phyloP scores from a whole-genome alignment of 2,888 invertebrate species.

The Microplitis deprimator region DNA sequence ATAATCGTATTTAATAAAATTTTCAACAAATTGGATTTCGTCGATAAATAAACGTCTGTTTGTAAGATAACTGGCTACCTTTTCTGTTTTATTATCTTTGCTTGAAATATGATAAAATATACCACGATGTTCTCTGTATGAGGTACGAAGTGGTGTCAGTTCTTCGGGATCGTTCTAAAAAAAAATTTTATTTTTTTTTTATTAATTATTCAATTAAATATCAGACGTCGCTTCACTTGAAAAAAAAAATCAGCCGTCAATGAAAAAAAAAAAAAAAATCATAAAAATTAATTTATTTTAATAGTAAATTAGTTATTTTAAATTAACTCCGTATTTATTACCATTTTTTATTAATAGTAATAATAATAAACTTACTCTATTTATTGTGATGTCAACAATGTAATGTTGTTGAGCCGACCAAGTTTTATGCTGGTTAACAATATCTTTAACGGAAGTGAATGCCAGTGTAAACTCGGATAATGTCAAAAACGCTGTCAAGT shows the following conservation, averaged over 20 bases:
- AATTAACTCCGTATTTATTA: neutral
- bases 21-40: conserved; percentile 80
- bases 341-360: neutral
- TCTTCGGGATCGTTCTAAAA: neutral
- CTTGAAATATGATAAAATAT: neutral
- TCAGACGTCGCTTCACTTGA: no score
- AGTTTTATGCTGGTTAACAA: conserved; percentile 77
- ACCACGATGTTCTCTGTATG: neutral
- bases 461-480: conserved; percentile 88
- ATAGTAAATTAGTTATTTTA: no score
- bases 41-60: conserved; percentile 75
- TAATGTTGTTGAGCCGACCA: conserved; percentile 83
- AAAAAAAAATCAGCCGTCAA: no score
- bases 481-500: conserved; percentile 90
- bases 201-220: neutral
- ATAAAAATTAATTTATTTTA: no score
- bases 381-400: conserved; percentile 75
- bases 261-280: no score
- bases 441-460: conserved; percentile 80
- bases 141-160: neutral
- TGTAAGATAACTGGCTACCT: neutral
- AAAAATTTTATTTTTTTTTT: neutral
- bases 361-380: conserved; percentile 37
- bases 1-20: conserved; percentile 82
- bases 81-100: neutral